Conservation (phyloP, 2,888 invertebrate genomes). For the Nebria brevicollis region DNA sequence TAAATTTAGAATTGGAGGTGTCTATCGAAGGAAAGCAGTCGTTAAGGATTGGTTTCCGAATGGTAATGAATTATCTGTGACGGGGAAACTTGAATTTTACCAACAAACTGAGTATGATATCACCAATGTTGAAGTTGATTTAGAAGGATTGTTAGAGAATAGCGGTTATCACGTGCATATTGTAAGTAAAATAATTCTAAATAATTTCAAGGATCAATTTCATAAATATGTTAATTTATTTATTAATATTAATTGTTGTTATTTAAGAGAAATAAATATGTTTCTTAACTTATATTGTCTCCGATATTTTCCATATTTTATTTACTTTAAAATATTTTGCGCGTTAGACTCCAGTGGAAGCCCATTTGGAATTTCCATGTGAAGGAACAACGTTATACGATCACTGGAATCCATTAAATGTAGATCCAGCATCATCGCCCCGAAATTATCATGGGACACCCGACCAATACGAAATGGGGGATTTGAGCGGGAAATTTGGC, state of each 20-base stretch:
- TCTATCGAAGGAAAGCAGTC: slow-evolving; percentile 84
- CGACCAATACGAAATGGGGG: slow-evolving; percentile 89
- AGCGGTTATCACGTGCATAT: slow-evolving; percentile 85
- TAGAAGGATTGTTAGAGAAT: slow-evolving; percentile 76
- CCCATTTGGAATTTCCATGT: slow-evolving; percentile 87
- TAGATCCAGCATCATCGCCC: slow-evolving; percentile 73
- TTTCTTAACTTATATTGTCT: too few species aligned
- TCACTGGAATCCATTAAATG: slow-evolving; percentile 86
- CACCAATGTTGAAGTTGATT: slow-evolving; percentile 79
- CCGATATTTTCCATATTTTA: slow-evolving; percentile 10
- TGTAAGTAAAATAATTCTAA: slow-evolving; percentile 64
- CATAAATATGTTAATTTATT: too few species aligned
- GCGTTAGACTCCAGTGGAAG: slow-evolving; percentile 81
- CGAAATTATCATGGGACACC: slow-evolving; percentile 71
- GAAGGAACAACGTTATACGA: slow-evolving; percentile 83
- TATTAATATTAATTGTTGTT: too few species aligned
- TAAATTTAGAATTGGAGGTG: slow-evolving; percentile 74
- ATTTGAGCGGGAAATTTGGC: slow-evolving; percentile 88
- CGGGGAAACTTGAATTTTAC: slow-evolving; percentile 81
- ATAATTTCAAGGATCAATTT: too few species aligned
- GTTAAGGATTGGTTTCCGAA: slow-evolving; percentile 90
- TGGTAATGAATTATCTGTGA: slow-evolving; percentile 71
- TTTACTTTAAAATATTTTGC: slow-evolving; percentile 36
- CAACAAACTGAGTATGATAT: slow-evolving; percentile 89
- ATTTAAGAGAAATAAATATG: too few species aligned